These are phyloP conservation scores for Sarcophilus harrisii DNA, from an alignment of 2,797 vertebrate species.

Conservation along the genomic window DNA sequence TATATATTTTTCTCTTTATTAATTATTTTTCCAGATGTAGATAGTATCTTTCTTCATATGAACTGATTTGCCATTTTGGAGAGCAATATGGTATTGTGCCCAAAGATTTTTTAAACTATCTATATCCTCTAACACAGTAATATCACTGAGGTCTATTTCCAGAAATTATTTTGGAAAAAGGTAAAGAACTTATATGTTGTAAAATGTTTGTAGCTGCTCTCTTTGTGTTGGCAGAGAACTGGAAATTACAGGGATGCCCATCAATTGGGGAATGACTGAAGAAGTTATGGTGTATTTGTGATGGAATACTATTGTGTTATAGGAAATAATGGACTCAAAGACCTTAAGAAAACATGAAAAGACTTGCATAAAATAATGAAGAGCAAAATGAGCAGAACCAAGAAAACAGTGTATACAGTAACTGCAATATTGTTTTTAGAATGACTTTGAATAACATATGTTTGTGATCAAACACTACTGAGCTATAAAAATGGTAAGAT, in stretches of 20 bases:
- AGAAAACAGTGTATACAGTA: neutral
- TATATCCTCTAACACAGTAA: neutral
- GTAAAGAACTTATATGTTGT: neutral
- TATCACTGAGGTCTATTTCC: neutral
- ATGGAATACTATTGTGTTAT: neutral
- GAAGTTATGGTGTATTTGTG: neutral
- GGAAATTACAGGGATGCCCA: neutral
- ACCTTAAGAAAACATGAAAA: neutral
- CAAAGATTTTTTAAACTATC: neutral
- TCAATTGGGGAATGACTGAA: neutral
- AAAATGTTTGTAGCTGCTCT: neutral
- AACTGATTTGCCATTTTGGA: neutral
- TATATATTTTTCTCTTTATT: neutral
- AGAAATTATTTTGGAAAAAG: neutral
- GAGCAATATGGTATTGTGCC: neutral
- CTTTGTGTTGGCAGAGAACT: neutral
- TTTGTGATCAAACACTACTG: neutral
- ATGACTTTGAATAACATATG: neutral
- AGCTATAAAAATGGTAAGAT: neutral
- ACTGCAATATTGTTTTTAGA: neutral
- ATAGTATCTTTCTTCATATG: neutral
- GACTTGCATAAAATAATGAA: neutral
- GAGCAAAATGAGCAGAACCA: neutral
- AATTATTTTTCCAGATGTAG: neutral
- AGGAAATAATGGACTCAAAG: neutral